Evolutionary conservation across 2,113 vertebrate genomes (phyloP), one percentile per base, ranked within the genome.

Genomic region (Vulpes lagopus): DNA sequence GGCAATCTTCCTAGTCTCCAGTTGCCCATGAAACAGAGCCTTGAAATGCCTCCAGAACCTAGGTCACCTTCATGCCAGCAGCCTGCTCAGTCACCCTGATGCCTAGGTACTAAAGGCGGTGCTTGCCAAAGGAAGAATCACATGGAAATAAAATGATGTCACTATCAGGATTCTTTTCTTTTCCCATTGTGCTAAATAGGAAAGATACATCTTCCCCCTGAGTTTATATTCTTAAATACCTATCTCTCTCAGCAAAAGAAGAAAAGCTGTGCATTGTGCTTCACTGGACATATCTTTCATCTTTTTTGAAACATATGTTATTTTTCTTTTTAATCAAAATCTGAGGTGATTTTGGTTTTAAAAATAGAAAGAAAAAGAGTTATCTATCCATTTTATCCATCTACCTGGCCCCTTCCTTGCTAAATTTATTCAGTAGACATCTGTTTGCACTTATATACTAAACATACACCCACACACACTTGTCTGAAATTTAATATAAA

Each of bases 1-100:
- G 49, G 27, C 15, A 20, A 59, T 93, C 22, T 89, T 85, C 2
- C 1, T 53, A 14, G 78, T 96, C 96, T 97, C 55, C 25, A 30
- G 43, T 9, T 97, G 32, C 7, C 60, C 71, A 1, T 86, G 80
- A 96, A 98, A 11, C 4, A 30, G 17, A 89, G 4, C 53, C 74
- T 83, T 96, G 85, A 92, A 98, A 88, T 74, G 73, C 55, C 38
- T 94, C 83, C 25, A 91, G 83, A 92, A 94, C 12, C 16, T 55
- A 43, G 76, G 84, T 97, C 93, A 96, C 35, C 64, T 98, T 96
- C 83, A 59, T 14, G 30, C 14, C 10, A 81, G 11, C 73, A 80
- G 93, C 65, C 73, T 32, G 5, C 69, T 94, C 19, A 69, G n/a
- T 53, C 51, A 81, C 32, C 55, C 8, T 16, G 20, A 16, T 23